Percentiles rank a stretch among this genome's conserved stretches.
Evolutionary conservation across 2,113 vertebrate genomes (phyloP).

Genomic region (Pterophyllum scalare): DNA sequence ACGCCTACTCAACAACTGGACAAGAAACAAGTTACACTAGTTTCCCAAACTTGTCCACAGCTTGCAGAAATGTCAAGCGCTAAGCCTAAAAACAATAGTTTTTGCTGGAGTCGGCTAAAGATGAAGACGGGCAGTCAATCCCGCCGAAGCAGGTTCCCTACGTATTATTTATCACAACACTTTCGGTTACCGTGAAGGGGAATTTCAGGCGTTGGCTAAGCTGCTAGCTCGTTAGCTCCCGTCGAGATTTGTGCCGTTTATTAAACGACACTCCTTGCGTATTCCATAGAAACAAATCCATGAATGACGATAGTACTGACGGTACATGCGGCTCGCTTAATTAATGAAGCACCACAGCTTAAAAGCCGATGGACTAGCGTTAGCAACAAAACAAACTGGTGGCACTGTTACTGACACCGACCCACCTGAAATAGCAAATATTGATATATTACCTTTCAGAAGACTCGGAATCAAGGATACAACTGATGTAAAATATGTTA

Average conservation of each 20-base stretch:
- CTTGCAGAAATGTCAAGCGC: neutral
- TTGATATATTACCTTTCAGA: slow-evolving; percentile 48
- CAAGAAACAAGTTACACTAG: neutral
- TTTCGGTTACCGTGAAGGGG: neutral
- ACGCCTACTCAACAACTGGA: neutral
- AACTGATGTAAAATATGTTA: neutral
- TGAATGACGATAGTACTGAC: accelerated
- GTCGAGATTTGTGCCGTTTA: neutral
- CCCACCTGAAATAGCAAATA: neutral
- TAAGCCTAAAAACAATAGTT: neutral
- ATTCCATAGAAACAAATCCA: neutral
- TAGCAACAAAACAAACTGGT: slow-evolving; percentile 49
- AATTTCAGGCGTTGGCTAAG: slow-evolving; percentile 25
- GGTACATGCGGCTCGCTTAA: accelerated
- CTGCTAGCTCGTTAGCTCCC: slow-evolving; percentile 27
- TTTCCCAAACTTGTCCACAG: neutral
- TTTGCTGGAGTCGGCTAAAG: neutral
- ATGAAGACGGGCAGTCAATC: neutral
- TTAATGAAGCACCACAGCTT: neutral
- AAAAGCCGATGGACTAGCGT: slow-evolving; percentile 7
- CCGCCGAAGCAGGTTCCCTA: neutral
- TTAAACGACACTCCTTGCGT: neutral
- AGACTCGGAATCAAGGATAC: neutral
- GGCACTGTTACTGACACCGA: slow-evolving; percentile 12
- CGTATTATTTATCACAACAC: neutral